Evolutionary conservation across 2,113 vertebrate species (phyloP), one percentile per base, ranked within the genome.

Genomic region (Tragulus kanchil): DNA sequence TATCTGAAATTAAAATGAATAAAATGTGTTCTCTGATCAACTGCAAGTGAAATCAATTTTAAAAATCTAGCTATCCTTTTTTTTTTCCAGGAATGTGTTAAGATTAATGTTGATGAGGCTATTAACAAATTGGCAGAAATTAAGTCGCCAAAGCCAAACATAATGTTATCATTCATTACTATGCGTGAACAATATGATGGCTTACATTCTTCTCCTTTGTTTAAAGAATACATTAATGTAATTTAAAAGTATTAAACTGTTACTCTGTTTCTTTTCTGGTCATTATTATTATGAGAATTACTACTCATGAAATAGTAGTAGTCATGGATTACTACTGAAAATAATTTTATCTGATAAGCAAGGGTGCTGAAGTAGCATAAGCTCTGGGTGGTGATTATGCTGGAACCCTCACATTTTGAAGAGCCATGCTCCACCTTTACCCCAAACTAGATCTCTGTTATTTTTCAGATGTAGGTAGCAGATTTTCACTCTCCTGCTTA

Each of bases 51-150:
- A 92, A 90, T 6, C 42, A 10, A n/a, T 52, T 36, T 67, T 61
- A 73, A 81, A 52, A 64, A 52, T n/a, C 17, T 71, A 64, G 10
- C 17, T n/a, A 45, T 45, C 28, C 23, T 79, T 28, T 75, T 95
- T 96, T 94, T 48, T 83, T 50, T 25, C 52, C 23, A 92, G 17
- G 26, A 86, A 77, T 28, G n/a, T 52, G 8, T 67, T 67, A 92
- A 94, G 31, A 95, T 58, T 87, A 69, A 84, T 91, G 88, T 90
- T 96, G n/a, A 88, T 67, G 45, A 90, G 7, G 17, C 87, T 23
- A 88, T 59, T 10, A 15, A 77, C 52, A 92, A 67, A 50, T 65
- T 69, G 59, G 42, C 61, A 97, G 25, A 93, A 84, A 56, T 78
- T 56, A 83, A 96, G 83, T 2, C 64, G 85, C 11, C 3, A 42